Percentiles rank a stretch among this genome's conserved stretches.
Conservation (phyloP, 2,888 invertebrate species). For the Netelia melanura region DNA sequence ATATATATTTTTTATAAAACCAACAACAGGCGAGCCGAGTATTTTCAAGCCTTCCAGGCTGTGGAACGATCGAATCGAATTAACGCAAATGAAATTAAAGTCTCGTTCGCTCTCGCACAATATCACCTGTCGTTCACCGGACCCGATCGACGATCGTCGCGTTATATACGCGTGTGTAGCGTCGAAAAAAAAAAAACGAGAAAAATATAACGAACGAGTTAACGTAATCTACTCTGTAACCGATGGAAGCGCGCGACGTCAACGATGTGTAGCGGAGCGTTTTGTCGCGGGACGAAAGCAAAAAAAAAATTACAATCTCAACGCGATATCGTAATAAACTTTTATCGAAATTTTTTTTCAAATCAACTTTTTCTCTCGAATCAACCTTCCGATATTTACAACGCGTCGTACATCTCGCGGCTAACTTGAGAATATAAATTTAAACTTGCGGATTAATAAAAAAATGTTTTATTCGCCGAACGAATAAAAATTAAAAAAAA, state of each 20-base stretch:
- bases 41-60: constrained; percentile 42
- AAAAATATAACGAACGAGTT: constrained; percentile 8
- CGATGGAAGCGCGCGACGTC: constrained; percentile 3
- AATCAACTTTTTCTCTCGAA: neutral
- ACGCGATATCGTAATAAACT: neutral
- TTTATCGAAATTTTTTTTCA: neutral
- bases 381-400: neutral
- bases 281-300: neutral
- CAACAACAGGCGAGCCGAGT: constrained; percentile 40
- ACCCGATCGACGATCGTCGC: constrained; percentile 17
- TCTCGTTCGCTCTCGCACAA: constrained; percentile 59
- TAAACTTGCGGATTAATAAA: too few species aligned
- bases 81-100: constrained; percentile 61
- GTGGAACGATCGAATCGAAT: constrained; percentile 57
- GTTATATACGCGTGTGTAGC: neutral
- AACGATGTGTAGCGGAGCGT: constrained; percentile 11
- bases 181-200: constrained; percentile 7
- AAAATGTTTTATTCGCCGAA: too few species aligned
- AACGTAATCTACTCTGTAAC: constrained; percentile 37
- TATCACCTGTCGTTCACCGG: constrained; percentile 18
- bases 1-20: constrained; percentile 37
- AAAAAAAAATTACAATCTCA: neutral
- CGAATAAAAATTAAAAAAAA: too few species aligned
- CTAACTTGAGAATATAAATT: too few species aligned
- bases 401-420: neutral